These are phyloP conservation scores for Scolopax rusticola DNA, from an alignment of 2,797 vertebrate genomes.

Conservation along the genomic window DNA sequence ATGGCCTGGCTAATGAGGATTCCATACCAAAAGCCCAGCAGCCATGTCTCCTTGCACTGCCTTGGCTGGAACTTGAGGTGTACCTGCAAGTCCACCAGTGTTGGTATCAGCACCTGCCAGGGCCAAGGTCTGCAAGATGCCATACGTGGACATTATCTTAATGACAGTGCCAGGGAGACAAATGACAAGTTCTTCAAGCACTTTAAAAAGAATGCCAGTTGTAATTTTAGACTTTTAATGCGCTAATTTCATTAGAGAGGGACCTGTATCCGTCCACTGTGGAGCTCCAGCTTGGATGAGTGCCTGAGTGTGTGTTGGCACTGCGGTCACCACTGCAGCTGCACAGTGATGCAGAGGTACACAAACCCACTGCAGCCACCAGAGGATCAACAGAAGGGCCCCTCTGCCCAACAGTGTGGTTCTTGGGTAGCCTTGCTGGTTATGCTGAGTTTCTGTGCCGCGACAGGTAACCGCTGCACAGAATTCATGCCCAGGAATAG, in stretches of 20 bases:
- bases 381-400: not conserved
- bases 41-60: not conserved
- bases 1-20: not conserved
- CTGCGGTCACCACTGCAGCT: not conserved
- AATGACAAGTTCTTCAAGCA: not conserved
- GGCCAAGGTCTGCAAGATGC: not conserved
- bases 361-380: rapidly evolving
- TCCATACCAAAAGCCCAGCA: not conserved
- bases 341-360: not conserved
- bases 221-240: not conserved
- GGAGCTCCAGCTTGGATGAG: not conserved
- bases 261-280: not conserved
- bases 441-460: not conserved
- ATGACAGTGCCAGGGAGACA: not conserved
- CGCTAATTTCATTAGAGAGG: not conserved
- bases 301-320: not conserved
- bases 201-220: not conserved
- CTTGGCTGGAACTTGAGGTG: not conserved
- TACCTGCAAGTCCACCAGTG: not conserved
- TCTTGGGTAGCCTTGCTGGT: not conserved
- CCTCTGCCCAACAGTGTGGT: not conserved
- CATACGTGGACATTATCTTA: not conserved
- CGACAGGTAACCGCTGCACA: not conserved
- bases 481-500: not conserved
- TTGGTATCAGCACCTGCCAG: not conserved